Base-by-base conservation (phyloP, 1,140 invertebrate genomes). In the Conus betulinus region DNA sequence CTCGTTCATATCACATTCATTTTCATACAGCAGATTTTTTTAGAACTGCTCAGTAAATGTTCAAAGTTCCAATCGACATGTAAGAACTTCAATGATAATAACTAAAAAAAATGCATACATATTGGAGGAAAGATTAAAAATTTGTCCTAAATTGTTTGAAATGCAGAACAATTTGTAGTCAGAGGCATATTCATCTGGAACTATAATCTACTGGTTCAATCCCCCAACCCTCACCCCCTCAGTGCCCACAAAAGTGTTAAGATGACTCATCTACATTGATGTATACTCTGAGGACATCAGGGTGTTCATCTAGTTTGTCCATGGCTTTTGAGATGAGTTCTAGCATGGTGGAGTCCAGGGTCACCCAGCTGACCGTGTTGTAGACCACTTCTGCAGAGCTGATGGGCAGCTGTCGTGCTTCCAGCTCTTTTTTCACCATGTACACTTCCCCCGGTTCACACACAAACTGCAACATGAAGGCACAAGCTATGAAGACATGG, bases 251-350 rank as follows among this genome's bases (percentile, higher is more conserved):
- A 11, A 63, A 63, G 17, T 23, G 67, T n/a, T 71, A 71, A 71
- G 71, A 87, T 7, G 85, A 71, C 60, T 87, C 85, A 13, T 55
- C 71, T n/a, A 87, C 71, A 27, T 87, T 87, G 51, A 71, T 78
- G 85, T 78, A 87, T 11, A 87, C 85, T 20, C 51, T 78, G 51
- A 87, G 85, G 13, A 87, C 85, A 57, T 87, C 85, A n/a, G 85
- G 85, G 85, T 87, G 87, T 3, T 88, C 78, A 4, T 88, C 87
- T 25, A 88, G 60, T 39, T 67, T 88, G 17, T 83, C 87, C 57
- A 88, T 15, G 55, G 60, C 55, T 23, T 88, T 88, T 11, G 51
- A 27, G 3, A 88, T 63, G 23, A 20, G n/a, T 20, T 88, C 81
- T 23, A 83, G 53, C 20, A 55, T 57, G 15, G 25, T 63, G 55